Conservation (phyloP, 2,888 invertebrate species). For the Heliconius hortense region DNA sequence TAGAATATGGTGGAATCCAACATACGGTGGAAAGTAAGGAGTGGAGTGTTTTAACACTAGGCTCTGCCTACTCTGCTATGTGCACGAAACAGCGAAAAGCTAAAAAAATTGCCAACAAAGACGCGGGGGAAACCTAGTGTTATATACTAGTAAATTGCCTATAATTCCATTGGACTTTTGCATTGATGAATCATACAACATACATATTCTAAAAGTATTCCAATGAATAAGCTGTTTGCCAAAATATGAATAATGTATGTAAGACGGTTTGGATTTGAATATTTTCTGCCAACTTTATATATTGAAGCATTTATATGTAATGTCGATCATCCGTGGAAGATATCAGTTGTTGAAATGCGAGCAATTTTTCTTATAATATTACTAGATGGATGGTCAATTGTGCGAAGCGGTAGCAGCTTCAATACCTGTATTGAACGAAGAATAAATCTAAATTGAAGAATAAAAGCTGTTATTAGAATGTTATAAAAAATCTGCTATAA, state of each 20-base stretch:
- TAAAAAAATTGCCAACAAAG: no score
- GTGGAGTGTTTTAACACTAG: no score
- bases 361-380: not conserved
- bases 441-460: no score
- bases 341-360: not conserved
- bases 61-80: no score
- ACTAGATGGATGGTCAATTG: not conserved
- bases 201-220: constrained; percentile 18
- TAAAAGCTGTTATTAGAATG: not conserved
- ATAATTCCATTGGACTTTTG: not conserved
- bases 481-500: no score
- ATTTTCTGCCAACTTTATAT: not conserved
- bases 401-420: not conserved
- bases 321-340: not conserved
- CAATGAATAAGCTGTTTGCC: constrained; percentile 15
- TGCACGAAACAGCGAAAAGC: no score
- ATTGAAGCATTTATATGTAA: not conserved
- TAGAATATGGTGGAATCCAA: no score
- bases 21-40: no score
- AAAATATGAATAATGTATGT: constrained; percentile 21
- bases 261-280: constrained; percentile 16
- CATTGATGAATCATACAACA: not conserved
- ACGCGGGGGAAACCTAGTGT: not conserved
- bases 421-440: not conserved
- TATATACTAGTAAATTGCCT: not conserved